phyloP scores from a whole-genome alignment of 2,113 vertebrate species.

The Gobio gobio region DNA sequence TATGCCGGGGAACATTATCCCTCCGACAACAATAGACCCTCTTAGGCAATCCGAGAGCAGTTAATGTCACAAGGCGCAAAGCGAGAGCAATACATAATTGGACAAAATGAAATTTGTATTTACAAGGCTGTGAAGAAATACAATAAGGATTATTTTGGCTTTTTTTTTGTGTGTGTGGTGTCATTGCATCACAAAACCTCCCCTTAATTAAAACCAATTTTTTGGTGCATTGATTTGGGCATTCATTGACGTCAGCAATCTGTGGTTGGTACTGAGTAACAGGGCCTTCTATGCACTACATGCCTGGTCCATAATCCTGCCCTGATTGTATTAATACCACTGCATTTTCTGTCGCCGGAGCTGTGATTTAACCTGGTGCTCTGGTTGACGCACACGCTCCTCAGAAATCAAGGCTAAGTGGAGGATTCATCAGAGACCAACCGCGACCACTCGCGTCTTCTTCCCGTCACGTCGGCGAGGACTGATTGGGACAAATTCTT shows the following conservation, averaged over 20 bases:
- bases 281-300: not conserved
- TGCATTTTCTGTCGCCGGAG: slow-evolving; percentile 51
- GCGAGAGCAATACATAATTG: not conserved
- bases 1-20: slow-evolving; percentile 1
- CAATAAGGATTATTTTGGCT: not conserved
- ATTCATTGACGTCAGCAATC: not conserved
- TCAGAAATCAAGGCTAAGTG: slow-evolving; percentile 81
- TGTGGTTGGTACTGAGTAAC: not conserved
- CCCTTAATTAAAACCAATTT: not conserved
- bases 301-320: not conserved
- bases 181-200: not conserved
- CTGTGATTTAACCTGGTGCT: slow-evolving; percentile 74
- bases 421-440: slow-evolving; percentile 78
- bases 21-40: not conserved
- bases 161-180: not conserved
- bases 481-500: slow-evolving; percentile 80
- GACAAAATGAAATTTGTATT: slow-evolving; percentile 48
- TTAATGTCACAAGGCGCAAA: not conserved
- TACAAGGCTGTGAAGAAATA: not conserved
- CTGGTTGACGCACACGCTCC: slow-evolving; percentile 62
- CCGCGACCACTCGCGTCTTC: slow-evolving; percentile 70
- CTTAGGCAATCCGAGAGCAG: not conserved
- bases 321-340: slow-evolving; percentile 46
- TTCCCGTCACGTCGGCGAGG: slow-evolving; percentile 70
- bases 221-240: not conserved